Evolutionary conservation across 2,113 vertebrate species (phyloP).

Genomic region (Paratilapia polleni): DNA sequence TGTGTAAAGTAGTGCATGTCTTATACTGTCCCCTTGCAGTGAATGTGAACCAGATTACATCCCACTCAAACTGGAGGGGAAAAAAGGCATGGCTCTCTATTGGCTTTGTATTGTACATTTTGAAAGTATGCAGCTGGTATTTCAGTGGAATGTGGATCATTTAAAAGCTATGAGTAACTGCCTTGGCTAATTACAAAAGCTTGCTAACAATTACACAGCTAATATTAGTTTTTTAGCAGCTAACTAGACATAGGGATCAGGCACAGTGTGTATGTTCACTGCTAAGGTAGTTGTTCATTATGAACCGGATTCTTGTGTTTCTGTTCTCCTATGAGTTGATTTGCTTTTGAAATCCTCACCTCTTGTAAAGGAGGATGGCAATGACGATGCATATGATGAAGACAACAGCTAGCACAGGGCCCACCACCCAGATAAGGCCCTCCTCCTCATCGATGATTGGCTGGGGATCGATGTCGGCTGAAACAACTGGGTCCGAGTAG

Average conservation of each 20-base stretch:
- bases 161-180: background rate
- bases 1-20: background rate
- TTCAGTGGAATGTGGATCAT: background rate
- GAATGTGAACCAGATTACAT: background rate
- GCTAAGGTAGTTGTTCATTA: background rate
- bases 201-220: background rate
- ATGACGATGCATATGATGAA: constrained; percentile 99
- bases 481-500: constrained; percentile 95
- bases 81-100: background rate
- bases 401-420: constrained; percentile 96
- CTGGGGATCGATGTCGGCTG: constrained; percentile 93
- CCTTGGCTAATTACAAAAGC: background rate
- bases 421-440: constrained; percentile 98
- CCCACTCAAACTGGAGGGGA: background rate
- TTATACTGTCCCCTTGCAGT: background rate
- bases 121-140: background rate
- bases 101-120: background rate
- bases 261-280: background rate
- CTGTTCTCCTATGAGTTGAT: background rate
- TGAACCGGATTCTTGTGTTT: background rate
- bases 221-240: background rate
- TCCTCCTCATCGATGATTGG: constrained; percentile 99
- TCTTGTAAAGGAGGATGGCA: constrained; percentile 98
- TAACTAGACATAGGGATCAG: background rate
- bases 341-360: constrained; percentile 79